Base-by-base conservation (phyloP, 2,797 vertebrate species). In the Tragopan temminckii region DNA sequence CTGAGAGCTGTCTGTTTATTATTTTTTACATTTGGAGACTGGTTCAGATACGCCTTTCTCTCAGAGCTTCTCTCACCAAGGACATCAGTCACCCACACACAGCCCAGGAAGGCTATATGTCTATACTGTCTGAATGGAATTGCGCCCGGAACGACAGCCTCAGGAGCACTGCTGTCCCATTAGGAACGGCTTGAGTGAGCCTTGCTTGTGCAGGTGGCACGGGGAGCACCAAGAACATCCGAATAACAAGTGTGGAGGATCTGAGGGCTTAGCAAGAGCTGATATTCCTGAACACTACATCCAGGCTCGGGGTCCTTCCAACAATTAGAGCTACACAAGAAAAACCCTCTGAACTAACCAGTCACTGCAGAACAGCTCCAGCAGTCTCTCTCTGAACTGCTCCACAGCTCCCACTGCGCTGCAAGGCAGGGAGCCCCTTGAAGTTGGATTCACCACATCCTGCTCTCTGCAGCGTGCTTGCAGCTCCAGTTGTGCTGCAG, bases 371-470 rank as follows among this genome's bases (percentile, higher is more conserved):
- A 80, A 85, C 63, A 87, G 53, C 57, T 94, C 64, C 71, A 4
- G 2, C 64, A 80, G 35, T 33, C 52, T 58, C 69, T 88, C 45
- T 46, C 48, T 64, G 16, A 31, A 50, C 75, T 85, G 75, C 23
- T 42, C 36, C 45, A 87, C 9, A 78, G 81, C 35, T 92, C 72
- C 1, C 1, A 33, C 66, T 68, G 68, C 43, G 38, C 58, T 89
- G 85, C 87, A 85, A 92, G 64, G 89, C 72, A 89, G 66, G 85
- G 92, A 93, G 79, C 75, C 75, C 68, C 80, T 68, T 75, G 84
- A 89, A 84, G 29, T 90, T 61, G 58, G 71, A 80, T 53, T 96
- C 69, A 93, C 92, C 93, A 95, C 92, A 95, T 93, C 92, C 94
- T 93, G 86, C 58, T 90, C 76, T 85, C 88, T 45, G 42, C 80